Percentiles rank a stretch among this genome's conserved stretches.
These are phyloP conservation scores for Galerucella nymphaeae DNA, from an alignment of 2,888 invertebrate genomes.

Conservation along the genomic window DNA sequence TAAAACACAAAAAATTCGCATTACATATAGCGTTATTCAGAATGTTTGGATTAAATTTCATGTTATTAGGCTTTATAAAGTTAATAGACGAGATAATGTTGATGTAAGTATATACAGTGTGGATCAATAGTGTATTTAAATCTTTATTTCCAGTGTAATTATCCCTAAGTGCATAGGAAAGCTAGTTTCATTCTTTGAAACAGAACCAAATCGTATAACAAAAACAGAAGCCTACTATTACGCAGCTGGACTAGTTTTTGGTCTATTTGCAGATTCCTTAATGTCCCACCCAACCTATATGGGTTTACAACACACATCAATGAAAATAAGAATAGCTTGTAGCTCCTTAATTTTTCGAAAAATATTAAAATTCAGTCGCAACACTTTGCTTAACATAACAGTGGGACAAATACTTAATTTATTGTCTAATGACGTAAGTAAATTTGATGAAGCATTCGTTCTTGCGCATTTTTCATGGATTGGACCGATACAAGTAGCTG, in stretches of 20 bases:
- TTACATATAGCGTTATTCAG: conserved; percentile 56
- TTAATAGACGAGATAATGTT: conserved; percentile 58
- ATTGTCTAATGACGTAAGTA: conserved; percentile 76
- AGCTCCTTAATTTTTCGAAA: conserved; percentile 77
- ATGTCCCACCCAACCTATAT: conserved; percentile 84
- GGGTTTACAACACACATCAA: conserved; percentile 83
- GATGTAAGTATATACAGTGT: conserved; percentile 55
- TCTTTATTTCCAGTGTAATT: conserved; percentile 52
- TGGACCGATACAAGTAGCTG: conserved; percentile 71
- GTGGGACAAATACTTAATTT: conserved; percentile 65
- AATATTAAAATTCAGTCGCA: conserved; percentile 62
- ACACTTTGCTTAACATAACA: conserved; percentile 70
- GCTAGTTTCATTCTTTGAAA: conserved; percentile 72
- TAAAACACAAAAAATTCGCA: conserved; percentile 57
- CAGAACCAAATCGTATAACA: conserved; percentile 53
- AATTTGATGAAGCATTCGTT: conserved; percentile 89
- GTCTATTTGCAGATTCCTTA: conserved; percentile 54
- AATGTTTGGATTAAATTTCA: conserved; percentile 56
- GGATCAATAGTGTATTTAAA: too few species aligned
- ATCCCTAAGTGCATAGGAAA: conserved; percentile 70
- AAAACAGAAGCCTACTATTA: conserved; percentile 78
- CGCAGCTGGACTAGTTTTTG: conserved; percentile 74
- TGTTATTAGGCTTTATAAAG: conserved; percentile 56
- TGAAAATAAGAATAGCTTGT: conserved; percentile 86
- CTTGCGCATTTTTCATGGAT: conserved; percentile 88